Conservation (phyloP, 2,797 vertebrate genomes). For the Gobio occitaniae region DNA sequence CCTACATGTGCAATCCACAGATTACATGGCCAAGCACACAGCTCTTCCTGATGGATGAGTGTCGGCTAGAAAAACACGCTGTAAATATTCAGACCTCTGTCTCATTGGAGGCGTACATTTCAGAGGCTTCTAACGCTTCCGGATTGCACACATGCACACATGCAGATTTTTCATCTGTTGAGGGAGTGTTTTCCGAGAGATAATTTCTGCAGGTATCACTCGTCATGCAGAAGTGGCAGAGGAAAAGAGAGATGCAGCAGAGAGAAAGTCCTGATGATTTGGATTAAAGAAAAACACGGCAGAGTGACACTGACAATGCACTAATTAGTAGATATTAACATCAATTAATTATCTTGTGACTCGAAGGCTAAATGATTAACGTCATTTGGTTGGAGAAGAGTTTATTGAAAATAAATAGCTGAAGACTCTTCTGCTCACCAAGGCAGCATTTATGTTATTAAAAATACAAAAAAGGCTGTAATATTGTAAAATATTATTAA, state of each 20-base stretch:
- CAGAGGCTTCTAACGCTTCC: not conserved
- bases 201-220: slow-evolving; percentile 35
- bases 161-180: not conserved
- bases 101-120: slow-evolving; percentile 38
- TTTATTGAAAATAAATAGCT: slow-evolving; percentile 15
- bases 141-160: not conserved
- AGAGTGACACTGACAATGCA: not conserved
- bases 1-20: slow-evolving; percentile 13
- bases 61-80: not conserved
- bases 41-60: slow-evolving; percentile 44
- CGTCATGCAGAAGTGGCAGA: not conserved
- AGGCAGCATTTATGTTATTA: too few species aligned
- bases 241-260: not conserved
- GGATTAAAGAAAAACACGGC: slow-evolving; percentile 12
- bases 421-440: not conserved
- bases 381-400: slow-evolving; percentile 6
- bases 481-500: too few species aligned
- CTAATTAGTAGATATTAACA: slow-evolving; percentile 37
- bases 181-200: slow-evolving; percentile 10
- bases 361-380: slow-evolving; percentile 29
- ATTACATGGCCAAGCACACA: slow-evolving; percentile 14
- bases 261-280: slow-evolving; percentile 6
- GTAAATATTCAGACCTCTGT: slow-evolving; percentile 27
- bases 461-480: too few species aligned
- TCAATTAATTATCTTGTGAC: slow-evolving; percentile 37